Evolutionary conservation across 2,113 vertebrate species (phyloP), one percentile per base, ranked within the genome.

Genomic region (Bothrops jararaca): DNA sequence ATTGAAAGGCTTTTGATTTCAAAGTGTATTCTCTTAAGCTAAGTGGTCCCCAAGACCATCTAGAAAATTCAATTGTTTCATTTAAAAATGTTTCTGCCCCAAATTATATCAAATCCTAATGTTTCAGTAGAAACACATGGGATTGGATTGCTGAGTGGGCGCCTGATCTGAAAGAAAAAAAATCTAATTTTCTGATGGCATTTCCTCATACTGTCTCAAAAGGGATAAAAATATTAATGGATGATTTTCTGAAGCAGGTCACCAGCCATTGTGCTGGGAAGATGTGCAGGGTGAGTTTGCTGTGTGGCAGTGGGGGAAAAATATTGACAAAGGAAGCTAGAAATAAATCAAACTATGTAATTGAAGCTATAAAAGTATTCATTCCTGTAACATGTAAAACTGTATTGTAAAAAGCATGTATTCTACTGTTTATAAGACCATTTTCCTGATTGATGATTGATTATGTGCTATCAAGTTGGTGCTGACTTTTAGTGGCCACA

Each of bases 1-100:
- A 99, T 99, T 99, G 99, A 99, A 99, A 99, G 98, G 97, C 98
- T 99, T 99, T 99, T 99, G 98, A 99, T 99, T 99, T 99, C 97
- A 98, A 98, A 99, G 99, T 99, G 98, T 99, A 99, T 99, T 99
- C 99, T 99, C 98, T 99, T 99, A 98, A 98, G 98, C 98, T 99
- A 99, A 99, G 99, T 99, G 99, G 98, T 99, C 98, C 98, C 98
- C 96, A 97, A 98, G 98, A 99, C 98, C 98, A 98, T 99, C 98
- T 98, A 98, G 98, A 98, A 99, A 99, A 99, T 99, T 98, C 98
- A 99, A 99, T 99, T 99, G 98, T 98, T 98, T 98, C 98, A 98
- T 99, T 99, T 98, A 98, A 98, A 99, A 98, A 98, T 97, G 98
- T 99, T 99, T 99, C 98, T 98, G 98, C 98, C 98, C 98, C 98